Base-by-base conservation (phyloP, 2,797 vertebrate species). In the Carduelis carduelis region DNA sequence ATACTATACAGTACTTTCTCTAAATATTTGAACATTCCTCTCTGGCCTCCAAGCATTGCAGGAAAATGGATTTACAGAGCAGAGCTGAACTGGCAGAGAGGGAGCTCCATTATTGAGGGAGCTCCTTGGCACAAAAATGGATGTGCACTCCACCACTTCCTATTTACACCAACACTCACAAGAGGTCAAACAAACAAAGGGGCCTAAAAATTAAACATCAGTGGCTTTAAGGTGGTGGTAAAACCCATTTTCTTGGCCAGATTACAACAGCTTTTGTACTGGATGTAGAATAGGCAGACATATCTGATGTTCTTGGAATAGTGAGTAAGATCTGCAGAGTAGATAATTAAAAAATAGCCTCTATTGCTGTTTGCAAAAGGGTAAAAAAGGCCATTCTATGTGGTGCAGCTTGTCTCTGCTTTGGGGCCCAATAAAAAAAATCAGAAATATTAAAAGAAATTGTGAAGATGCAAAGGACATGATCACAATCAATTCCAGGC, bases 11-110 rank as follows among this genome's bases (percentile, higher is more conserved):
- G 91, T 6, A 80, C 69, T 93, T 94, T 95, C 87, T 89, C 68
- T 83, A 93, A 96, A 95, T 82, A 69, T 94, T 83, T 95, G 77
- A 76, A 87, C 71, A 83, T 95, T 79, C 91, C 78, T 83, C 47
- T 79, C 59, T 64, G 90, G 91, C 64, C 83, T 79, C 65, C 12
- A 8, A 10, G 59, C 47, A 50, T 0, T 69, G 85, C 13, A 60
- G 59, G 69, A 81, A 83, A 84, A 13, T 64, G 28, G 59, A 81
- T 81, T 77, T 77, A 82, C n/a, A 10, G n/a, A 74, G 69, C 39
- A 60, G 4, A 79, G 59, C 66, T 60, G 66, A 75, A 55, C 41
- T 46, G 0, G 0, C 30, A 77, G 60, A 84, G 88, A 82, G 35
- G 35, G 35, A 35, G 35, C 35, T 35, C 35, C 35, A 35, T 35